Percentiles rank a stretch among this genome's conserved stretches.
phyloP scores from a whole-genome alignment of 1,140 invertebrate genomes.

The Pogonognathellus flavescens region DNA sequence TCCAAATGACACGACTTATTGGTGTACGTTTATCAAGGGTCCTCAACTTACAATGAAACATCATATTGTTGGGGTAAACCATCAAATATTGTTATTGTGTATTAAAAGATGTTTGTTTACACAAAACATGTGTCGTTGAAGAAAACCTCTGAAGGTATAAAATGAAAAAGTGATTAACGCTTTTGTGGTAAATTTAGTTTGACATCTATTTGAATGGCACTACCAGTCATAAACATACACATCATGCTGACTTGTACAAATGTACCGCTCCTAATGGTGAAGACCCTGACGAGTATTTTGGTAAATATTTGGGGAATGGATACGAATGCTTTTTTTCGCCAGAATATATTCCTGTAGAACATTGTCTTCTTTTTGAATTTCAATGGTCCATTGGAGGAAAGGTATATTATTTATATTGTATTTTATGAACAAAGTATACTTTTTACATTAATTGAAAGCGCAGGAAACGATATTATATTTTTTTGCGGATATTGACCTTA shows the following conservation, averaged over 20 bases:
- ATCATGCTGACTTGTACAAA: slow-evolving; percentile 29
- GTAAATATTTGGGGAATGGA: not conserved
- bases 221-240: not conserved
- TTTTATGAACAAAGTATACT: no score
- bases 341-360: not conserved
- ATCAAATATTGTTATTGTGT: not conserved
- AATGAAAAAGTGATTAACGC: no score
- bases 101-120: no score
- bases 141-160: no score
- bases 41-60: not conserved
- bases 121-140: no score
- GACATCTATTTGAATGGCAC: not conserved
- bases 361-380: slow-evolving; percentile 11
- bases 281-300: not conserved
- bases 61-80: slow-evolving; percentile 17
- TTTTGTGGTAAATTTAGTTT: no score
- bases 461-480: no score
- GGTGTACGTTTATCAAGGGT: slow-evolving; percentile 15
- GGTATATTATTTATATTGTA: not conserved
- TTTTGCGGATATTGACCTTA: no score
- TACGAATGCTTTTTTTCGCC: not conserved
- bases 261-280: not conserved
- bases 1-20: slow-evolving; percentile 13
- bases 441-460: no score
- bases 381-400: slow-evolving; percentile 20